Evolutionary conservation across 2,888 invertebrate genomes (phyloP), one percentile per base, ranked within the genome.

Genomic region (Cryptocephalus primarius): DNA sequence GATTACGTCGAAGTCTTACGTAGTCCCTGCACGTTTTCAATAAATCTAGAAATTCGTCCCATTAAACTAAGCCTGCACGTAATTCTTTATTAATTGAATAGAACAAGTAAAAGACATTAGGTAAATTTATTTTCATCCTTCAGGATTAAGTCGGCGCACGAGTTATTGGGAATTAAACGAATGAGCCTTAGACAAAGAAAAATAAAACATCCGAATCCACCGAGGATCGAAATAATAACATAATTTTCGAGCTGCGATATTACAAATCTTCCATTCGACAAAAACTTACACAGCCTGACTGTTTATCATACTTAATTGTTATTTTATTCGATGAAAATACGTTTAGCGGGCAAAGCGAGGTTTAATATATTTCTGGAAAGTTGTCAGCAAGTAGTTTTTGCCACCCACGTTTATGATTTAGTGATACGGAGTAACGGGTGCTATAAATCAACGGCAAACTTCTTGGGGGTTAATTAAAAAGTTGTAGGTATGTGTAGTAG

Each of bases 1-100:
- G 22, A 22, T 22, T 22, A 22, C 22, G 22, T 22, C 22, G 22
- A 22, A 22, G 22, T 22, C 22, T 22, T 33, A 13, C 40, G 47
- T 41, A 52, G 22, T 33, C 52, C 22, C 40, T 39, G 49, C 52
- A 52, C 52, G 52, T 52, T 52, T 52, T 52, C 49, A 52, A 52
- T 52, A 52, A 49, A 40, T 49, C 49, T 48, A 46, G 49, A 49
- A 22, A 22, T 22, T 22, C 22, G 22, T 22, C 22, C 22, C 22
- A 22, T 22, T 22, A 22, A 22, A 22, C 22, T 22, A 22, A 22
- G 22, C 22, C 22, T 6, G 22, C 22, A 22, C 22, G 22, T 22
- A 22, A 22, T 22, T 22, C 22, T 22, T 22, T 22, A 22, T 22
- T 22, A 22, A 22, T 22, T 22, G 22, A 22, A 22, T 22, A 22